Evolutionary conservation across 2,113 vertebrate genomes (phyloP).

Genomic region (Cochlearius cochlearius): DNA sequence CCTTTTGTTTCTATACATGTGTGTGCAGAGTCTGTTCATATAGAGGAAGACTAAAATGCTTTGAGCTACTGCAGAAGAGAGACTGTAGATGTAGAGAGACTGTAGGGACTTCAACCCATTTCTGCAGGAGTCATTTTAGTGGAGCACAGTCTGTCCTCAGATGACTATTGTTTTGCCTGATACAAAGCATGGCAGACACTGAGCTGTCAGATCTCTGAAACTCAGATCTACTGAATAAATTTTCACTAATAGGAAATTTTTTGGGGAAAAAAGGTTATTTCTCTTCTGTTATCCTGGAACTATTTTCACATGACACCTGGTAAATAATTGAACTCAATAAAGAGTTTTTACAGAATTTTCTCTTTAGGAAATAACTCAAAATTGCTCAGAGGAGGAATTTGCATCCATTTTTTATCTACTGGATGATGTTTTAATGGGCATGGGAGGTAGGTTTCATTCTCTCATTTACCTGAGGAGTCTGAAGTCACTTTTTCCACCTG

Average conservation of each 20-base stretch:
- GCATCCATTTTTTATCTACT: neutral
- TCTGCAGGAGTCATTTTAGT: neutral
- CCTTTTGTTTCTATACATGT: neutral
- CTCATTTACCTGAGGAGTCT: neutral
- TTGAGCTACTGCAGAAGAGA: neutral
- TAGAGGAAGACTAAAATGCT: neutral
- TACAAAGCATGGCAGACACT: neutral
- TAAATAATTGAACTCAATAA: neutral
- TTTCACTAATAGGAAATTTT: neutral
- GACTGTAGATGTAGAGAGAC: neutral
- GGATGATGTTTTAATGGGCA: neutral
- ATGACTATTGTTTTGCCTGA: neutral
- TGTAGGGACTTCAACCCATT: neutral
- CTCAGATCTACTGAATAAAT: neutral
- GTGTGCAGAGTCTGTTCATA: neutral
- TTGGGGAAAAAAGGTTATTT: neutral
- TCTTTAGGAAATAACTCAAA: neutral
- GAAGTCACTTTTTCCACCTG: neutral
- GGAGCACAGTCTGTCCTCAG: neutral
- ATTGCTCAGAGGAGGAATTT: neutral
- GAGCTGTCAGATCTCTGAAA: neutral
- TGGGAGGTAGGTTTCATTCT: neutral
- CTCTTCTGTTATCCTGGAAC: neutral
- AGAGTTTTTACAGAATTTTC: neutral
- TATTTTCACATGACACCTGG: neutral